phyloP scores from a whole-genome alignment of 1,140 invertebrate species.

The Subanguina moxae region DNA sequence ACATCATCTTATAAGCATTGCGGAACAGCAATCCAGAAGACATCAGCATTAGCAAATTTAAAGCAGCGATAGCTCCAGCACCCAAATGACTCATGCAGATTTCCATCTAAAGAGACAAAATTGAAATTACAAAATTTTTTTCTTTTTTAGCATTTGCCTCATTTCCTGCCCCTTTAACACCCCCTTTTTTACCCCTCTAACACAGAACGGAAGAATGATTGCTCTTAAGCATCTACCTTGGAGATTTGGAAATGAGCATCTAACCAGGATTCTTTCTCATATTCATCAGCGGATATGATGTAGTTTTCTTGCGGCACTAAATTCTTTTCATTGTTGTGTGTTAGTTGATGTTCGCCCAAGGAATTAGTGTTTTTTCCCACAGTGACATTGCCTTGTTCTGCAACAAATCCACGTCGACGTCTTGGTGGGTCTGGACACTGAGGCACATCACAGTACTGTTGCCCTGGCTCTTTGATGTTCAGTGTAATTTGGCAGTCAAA shows the following conservation, averaged over 20 bases:
- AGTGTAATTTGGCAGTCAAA: slow-evolving; percentile 57
- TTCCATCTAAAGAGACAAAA: slow-evolving; percentile 4
- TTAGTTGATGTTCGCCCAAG: not conserved
- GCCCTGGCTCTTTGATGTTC: slow-evolving; percentile 52
- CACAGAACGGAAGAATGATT: too few species aligned
- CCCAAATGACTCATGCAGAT: slow-evolving; percentile 27
- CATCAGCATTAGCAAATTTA: slow-evolving; percentile 23
- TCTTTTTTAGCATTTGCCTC: too few species aligned
- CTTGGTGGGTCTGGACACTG: slow-evolving; percentile 58
- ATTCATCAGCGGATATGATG: not conserved
- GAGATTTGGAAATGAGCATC: slow-evolving; percentile 19
- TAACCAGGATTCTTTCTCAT: slow-evolving; percentile 18
- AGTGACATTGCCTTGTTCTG: not conserved
- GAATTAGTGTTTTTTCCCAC: not conserved
- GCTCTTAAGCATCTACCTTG: slow-evolving; percentile 9
- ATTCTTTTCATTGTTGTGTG: not conserved
- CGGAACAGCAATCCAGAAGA: slow-evolving; percentile 24
- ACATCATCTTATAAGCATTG: slow-evolving; percentile 5
- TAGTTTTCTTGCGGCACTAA: slow-evolving; percentile 1
- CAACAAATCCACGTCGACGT: slow-evolving; percentile 20
- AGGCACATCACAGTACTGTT: slow-evolving; percentile 45
- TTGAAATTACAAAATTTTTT: too few species aligned
- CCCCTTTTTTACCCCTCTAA: too few species aligned
- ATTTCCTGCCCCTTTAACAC: too few species aligned
- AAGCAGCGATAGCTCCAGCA: slow-evolving; percentile 16